Conservation (phyloP, 2,113 vertebrate genomes). For the Archocentrus centrarchus region DNA sequence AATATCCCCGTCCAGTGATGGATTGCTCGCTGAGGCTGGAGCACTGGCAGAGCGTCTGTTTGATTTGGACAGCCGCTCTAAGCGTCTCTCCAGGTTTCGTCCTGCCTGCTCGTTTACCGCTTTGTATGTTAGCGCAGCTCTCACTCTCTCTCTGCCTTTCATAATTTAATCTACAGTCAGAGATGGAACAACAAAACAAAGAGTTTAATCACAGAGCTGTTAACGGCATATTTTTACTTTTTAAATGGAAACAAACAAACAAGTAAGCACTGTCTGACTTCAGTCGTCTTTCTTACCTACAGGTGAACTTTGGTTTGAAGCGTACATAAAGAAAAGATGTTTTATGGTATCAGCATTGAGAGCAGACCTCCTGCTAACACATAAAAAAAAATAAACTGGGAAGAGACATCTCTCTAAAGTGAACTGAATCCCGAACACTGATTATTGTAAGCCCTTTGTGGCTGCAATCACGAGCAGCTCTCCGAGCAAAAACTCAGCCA, state of each 20-base stretch:
- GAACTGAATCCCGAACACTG: constrained; percentile 28
- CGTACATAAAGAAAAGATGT: constrained; percentile 27
- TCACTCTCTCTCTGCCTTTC: constrained; percentile 32
- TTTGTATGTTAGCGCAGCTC: constrained; percentile 48
- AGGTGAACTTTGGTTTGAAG: constrained; percentile 36
- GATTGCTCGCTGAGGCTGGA: constrained; percentile 53
- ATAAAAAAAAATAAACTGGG: constrained; percentile 32
- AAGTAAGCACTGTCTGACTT: not conserved
- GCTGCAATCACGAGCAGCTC: constrained; percentile 36
- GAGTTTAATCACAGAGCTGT: not conserved
- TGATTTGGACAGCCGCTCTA: constrained; percentile 66
- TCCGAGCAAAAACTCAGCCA: constrained; percentile 14
- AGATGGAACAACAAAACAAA: constrained; percentile 43
- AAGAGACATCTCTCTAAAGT: constrained; percentile 8
- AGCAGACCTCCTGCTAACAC: constrained; percentile 36
- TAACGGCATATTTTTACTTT: not conserved
- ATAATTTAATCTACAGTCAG: constrained; percentile 47
- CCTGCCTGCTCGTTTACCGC: constrained; percentile 41
- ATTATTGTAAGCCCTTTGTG: constrained; percentile 50
- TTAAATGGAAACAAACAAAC: not conserved
- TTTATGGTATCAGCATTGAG: constrained; percentile 33
- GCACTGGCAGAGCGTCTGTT: constrained; percentile 74
- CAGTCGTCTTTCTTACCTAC: constrained; percentile 15
- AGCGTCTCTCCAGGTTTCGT: constrained; percentile 65
- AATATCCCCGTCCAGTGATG: constrained; percentile 58